A percentile compares a stretch with the other conserved stretches of the same genome.
Evolutionary conservation across 2,888 invertebrate species (phyloP).

Genomic region (Phengaris arion): DNA sequence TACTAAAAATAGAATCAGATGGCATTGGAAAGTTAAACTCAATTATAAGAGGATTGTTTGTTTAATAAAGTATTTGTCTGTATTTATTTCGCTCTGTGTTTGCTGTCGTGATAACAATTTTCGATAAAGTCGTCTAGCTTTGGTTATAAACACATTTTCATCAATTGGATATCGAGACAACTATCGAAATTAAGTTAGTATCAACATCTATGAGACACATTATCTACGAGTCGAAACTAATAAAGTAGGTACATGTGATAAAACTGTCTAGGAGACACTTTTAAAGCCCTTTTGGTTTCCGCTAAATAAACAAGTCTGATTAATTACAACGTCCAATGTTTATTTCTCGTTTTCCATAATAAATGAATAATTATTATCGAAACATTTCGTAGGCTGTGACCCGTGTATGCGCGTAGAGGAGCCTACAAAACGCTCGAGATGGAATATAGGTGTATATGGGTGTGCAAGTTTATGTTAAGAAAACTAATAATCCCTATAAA

Average conservation of each 20-base stretch:
- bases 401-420: too few species aligned
- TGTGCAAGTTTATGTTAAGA: too few species aligned
- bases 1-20: neutral
- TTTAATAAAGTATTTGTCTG: neutral
- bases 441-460: too few species aligned
- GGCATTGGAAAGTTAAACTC: neutral
- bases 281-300: neutral
- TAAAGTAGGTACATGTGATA: neutral
- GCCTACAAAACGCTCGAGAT: too few species aligned
- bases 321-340: too few species aligned
- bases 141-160: slow-evolving; percentile 39
- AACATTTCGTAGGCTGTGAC: too few species aligned
- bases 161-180: slow-evolving; percentile 41
- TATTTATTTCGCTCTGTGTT: slow-evolving; percentile 13
- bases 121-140: slow-evolving; percentile 30
- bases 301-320: too few species aligned
- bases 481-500: too few species aligned
- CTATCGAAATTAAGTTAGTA: slow-evolving; percentile 44
- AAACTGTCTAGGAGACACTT: neutral
- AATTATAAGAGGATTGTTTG: slow-evolving; percentile 16
- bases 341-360: too few species aligned
- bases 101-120: slow-evolving; percentile 13
- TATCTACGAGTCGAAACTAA: slow-evolving; percentile 29
- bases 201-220: slow-evolving; percentile 37
- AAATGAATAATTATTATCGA: too few species aligned